A percentile compares a stretch with the other conserved stretches of the same genome.
These are phyloP conservation scores for Eidolon dupreanum DNA, from an alignment of 2,797 vertebrate species.

Conservation along the genomic window DNA sequence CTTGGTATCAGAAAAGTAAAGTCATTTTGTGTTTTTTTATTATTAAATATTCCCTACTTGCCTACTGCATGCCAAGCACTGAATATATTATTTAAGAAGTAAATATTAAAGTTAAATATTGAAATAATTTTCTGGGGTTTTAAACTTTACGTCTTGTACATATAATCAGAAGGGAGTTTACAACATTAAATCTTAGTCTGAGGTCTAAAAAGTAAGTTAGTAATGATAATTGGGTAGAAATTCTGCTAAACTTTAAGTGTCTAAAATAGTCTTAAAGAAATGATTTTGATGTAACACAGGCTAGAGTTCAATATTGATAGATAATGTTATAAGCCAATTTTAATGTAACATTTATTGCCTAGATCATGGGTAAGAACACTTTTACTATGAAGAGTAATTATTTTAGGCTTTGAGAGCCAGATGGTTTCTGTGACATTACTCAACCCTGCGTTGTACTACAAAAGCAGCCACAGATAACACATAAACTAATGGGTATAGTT, in stretches of 20 bases:
- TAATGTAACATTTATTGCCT: background rate
- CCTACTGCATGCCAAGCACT: background rate
- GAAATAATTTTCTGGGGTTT: conserved; percentile 15
- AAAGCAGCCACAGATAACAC: background rate
- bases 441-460: background rate
- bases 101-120: conserved; percentile 33
- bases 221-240: conserved; percentile 34
- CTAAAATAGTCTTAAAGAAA: conserved; percentile 28
- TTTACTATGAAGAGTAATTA: background rate
- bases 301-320: background rate
- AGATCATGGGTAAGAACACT: background rate
- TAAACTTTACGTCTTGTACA: background rate
- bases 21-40: conserved; percentile 25
- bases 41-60: conserved; percentile 31
- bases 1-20: background rate
- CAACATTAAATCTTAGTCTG: background rate
- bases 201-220: conserved; percentile 11
- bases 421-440: background rate
- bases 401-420: conserved; percentile 9
- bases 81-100: conserved; percentile 31
- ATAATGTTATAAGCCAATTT: background rate
- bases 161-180: background rate
- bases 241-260: background rate
- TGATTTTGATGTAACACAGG: background rate
- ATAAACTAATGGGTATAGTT: background rate